These are phyloP conservation scores for Drosophila subpulchrella DNA, from an alignment of 1,140 invertebrate genomes.

Conservation along the genomic window DNA sequence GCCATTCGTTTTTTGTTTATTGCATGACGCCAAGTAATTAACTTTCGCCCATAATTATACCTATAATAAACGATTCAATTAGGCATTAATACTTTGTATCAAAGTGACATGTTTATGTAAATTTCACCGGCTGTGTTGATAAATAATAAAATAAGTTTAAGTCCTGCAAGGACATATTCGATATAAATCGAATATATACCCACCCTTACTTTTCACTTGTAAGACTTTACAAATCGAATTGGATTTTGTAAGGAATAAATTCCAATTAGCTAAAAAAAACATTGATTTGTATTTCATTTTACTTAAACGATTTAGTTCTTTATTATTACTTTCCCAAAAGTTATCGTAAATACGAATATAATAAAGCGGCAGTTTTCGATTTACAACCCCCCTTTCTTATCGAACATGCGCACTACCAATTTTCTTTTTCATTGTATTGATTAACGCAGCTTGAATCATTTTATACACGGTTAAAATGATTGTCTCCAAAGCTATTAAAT, in stretches of 20 bases:
- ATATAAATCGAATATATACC: constrained; percentile 18
- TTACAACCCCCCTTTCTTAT: constrained; percentile 20
- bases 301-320: neutral
- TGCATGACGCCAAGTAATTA: constrained; percentile 12
- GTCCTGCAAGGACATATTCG: constrained; percentile 7
- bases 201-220: neutral
- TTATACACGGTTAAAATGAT: constrained; percentile 75
- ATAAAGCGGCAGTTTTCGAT: constrained; percentile 13
- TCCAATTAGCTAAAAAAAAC: neutral
- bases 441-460: constrained; percentile 50
- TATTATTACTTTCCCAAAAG: neutral
- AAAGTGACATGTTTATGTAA: constrained; percentile 6
- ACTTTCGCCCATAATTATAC: constrained; percentile 10
- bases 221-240: neutral
- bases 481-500: constrained; percentile 81
- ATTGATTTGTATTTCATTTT: neutral
- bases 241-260: neutral
- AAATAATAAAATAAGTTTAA: constrained; percentile 4
- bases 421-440: constrained; percentile 59
- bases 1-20: constrained; percentile 14
- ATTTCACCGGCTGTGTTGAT: constrained; percentile 19
- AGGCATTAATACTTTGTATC: neutral
- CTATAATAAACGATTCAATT: neutral
- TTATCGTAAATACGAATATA: constrained; percentile 13
- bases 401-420: constrained; percentile 40